Conservation (phyloP, 2,113 vertebrate species). For the Recurvirostra avosetta region DNA sequence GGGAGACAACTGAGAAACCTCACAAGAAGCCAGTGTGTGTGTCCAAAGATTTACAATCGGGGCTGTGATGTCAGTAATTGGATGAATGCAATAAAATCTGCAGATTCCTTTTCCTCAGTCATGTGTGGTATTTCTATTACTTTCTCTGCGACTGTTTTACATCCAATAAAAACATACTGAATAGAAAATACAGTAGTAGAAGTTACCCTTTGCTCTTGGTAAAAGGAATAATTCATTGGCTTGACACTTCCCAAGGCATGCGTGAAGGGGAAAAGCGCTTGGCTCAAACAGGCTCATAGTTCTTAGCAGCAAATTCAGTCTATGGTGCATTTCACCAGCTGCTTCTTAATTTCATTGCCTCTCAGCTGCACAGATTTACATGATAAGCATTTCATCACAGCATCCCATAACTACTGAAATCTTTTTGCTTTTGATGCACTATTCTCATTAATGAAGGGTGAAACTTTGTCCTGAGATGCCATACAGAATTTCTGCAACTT, state of each 20-base stretch:
- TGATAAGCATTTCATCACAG: background rate
- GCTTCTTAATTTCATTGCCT: conserved; percentile 15
- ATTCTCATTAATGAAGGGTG: background rate
- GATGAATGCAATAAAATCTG: conserved; percentile 25
- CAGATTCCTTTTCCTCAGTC: background rate
- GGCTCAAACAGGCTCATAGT: background rate
- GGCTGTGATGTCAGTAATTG: background rate
- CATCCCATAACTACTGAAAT: background rate
- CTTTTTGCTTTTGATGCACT: background rate
- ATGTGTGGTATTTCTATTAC: conserved; percentile 33
- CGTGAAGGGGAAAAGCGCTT: background rate
- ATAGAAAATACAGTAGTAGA: conserved; percentile 36
- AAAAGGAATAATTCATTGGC: conserved; percentile 26
- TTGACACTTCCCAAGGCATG: background rate
- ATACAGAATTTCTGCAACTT: background rate
- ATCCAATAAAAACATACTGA: conserved; percentile 37
- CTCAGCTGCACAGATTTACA: background rate
- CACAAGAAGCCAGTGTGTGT: background rate
- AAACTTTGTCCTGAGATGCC: background rate
- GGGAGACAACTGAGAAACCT: conserved; percentile 3
- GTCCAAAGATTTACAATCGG: background rate
- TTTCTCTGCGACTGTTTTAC: conserved; percentile 19
- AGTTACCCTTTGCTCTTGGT: conserved; percentile 26
- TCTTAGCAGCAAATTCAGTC: conserved; percentile 32
- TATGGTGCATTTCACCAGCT: background rate